These are phyloP conservation scores for Lymantria monacha DNA, from an alignment of 2,888 invertebrate genomes.

Conservation along the genomic window DNA sequence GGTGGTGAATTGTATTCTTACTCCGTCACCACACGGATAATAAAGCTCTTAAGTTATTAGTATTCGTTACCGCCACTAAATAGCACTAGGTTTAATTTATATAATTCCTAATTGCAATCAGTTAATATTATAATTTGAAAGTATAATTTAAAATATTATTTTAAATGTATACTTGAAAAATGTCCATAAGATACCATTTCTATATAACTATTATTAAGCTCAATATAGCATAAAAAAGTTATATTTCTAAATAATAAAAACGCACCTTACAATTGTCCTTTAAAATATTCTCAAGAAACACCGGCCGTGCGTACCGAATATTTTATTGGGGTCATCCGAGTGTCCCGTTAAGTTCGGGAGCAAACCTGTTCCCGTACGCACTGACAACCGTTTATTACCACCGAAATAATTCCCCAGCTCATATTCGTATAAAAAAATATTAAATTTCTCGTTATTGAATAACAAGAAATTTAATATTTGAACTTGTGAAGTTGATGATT, in stretches of 20 bases:
- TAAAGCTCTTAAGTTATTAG: too few relatives aligned
- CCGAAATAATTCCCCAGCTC: slow-evolving; percentile 22
- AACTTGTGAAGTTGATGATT: not conserved
- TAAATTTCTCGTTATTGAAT: slow-evolving; percentile 12
- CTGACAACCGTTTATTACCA: slow-evolving; percentile 30
- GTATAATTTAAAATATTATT: too few relatives aligned
- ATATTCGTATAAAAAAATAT: slow-evolving; percentile 18
- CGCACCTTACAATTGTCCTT: slow-evolving; percentile 16
- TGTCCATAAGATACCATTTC: too few relatives aligned
- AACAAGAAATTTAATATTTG: not conserved
- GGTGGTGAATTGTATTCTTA: too few relatives aligned
- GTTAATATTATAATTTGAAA: too few relatives aligned
- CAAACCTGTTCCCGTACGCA: slow-evolving; percentile 39
- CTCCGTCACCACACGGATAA: too few relatives aligned
- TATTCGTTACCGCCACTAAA: too few relatives aligned
- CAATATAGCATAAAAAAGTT: too few relatives aligned
- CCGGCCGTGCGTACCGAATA: slow-evolving; percentile 42
- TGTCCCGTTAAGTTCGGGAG: slow-evolving; percentile 46
- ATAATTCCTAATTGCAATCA: too few relatives aligned
- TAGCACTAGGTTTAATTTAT: too few relatives aligned
- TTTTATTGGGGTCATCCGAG: slow-evolving; percentile 45
- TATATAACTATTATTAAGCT: too few relatives aligned
- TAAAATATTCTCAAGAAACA: slow-evolving; percentile 6
- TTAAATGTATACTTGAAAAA: too few relatives aligned
- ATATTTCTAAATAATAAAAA: not conserved